Percentiles rank a stretch among this genome's conserved stretches.
Evolutionary conservation across 2,797 vertebrate genomes (phyloP).

Genomic region (Periparus ater): DNA sequence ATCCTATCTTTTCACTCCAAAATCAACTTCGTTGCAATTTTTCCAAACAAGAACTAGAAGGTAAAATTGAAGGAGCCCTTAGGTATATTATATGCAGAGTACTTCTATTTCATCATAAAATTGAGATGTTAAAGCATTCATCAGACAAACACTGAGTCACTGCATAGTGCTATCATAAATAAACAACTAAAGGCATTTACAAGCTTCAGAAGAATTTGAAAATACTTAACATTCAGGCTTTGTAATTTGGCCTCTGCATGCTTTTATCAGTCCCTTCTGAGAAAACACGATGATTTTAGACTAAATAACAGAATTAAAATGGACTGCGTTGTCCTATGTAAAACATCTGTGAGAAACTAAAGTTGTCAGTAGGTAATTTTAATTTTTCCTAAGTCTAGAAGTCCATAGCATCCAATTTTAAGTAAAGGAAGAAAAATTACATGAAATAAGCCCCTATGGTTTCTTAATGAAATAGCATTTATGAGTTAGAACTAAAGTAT

Average conservation of each 20-base stretch:
- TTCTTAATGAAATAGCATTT: neutral
- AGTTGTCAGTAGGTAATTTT: neutral
- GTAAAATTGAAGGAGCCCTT: neutral
- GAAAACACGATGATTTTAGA: neutral
- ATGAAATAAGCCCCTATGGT: neutral
- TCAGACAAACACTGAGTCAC: neutral
- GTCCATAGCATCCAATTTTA: neutral
- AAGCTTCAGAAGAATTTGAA: neutral
- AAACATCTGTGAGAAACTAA: neutral
- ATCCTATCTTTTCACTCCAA: neutral
- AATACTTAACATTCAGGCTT: neutral
- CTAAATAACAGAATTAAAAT: neutral
- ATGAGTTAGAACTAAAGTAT: neutral
- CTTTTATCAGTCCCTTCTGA: neutral
- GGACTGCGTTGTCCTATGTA: neutral
- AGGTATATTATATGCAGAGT: neutral
- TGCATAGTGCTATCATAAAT: neutral
- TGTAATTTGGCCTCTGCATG: neutral
- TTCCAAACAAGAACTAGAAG: neutral
- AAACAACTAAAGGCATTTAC: constrained; percentile 6
- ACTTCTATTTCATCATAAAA: neutral
- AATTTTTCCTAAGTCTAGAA: neutral
- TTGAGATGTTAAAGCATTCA: neutral
- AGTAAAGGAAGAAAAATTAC: neutral
- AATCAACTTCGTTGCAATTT: neutral